Percentiles rank a stretch among this genome's conserved stretches.
These are phyloP conservation scores for Drosophila nigrodunni DNA, from an alignment of 1,140 invertebrate species.

Conservation along the genomic window DNA sequence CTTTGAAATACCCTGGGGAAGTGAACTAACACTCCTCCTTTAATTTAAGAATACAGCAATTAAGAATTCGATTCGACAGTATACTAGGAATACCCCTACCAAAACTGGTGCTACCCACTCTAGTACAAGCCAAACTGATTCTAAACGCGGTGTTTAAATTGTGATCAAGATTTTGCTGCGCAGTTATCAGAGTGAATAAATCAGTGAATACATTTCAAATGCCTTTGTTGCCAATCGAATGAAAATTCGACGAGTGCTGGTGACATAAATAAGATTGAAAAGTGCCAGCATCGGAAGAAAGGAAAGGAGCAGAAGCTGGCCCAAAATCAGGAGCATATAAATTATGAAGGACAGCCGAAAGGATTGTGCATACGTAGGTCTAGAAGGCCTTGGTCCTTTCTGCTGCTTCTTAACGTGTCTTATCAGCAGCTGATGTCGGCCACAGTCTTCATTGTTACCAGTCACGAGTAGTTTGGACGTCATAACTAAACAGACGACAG, in stretches of 20 bases:
- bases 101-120: too few species aligned
- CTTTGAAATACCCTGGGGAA: too few species aligned
- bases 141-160: too few species aligned
- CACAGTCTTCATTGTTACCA: slow-evolving; percentile 27
- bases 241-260: slow-evolving; percentile 28
- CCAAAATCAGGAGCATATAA: slow-evolving; percentile 8
- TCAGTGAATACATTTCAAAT: slow-evolving; percentile 8
- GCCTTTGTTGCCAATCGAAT: slow-evolving; percentile 15
- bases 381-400: slow-evolving; percentile 17
- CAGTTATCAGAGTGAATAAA: slow-evolving; percentile 9
- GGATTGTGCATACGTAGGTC: slow-evolving; percentile 19
- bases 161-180: background rate
- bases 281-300: background rate
- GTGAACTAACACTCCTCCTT: too few species aligned
- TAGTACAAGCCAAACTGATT: too few species aligned
- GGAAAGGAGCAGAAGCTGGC: slow-evolving; percentile 9
- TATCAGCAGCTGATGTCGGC: slow-evolving; percentile 11
- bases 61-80: too few species aligned
- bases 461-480: slow-evolving; percentile 38
- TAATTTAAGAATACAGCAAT: too few species aligned
- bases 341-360: slow-evolving; percentile 34
- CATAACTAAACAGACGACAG: slow-evolving; percentile 24
- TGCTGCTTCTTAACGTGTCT: slow-evolving; percentile 25
- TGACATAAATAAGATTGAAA: slow-evolving; percentile 61
- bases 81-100: too few species aligned